Conservation (phyloP, 2,113 vertebrate genomes). For the Equus przewalskii region DNA sequence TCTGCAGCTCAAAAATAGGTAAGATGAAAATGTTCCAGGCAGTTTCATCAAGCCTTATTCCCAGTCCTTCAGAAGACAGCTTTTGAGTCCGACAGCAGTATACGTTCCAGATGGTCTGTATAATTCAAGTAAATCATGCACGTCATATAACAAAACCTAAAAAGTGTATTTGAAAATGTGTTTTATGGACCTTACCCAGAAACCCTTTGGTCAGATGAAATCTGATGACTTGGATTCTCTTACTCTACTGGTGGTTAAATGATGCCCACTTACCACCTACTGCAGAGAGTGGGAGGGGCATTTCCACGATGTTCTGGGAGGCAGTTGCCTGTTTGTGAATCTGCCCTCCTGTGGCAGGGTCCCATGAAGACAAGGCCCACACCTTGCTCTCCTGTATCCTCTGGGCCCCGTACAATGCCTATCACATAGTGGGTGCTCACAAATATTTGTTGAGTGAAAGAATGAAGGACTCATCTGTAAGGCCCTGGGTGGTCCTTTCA, state of each 20-base stretch:
- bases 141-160: constrained; percentile 34
- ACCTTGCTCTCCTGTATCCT: background rate
- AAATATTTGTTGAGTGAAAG: background rate
- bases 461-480: background rate
- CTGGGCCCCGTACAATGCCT: background rate
- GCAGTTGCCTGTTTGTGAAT: background rate
- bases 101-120: constrained; percentile 31
- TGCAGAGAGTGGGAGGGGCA: background rate
- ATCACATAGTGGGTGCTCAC: background rate
- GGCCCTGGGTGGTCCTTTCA: background rate
- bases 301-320: background rate
- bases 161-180: background rate
- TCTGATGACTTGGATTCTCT: background rate
- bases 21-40: constrained; percentile 46
- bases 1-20: constrained; percentile 28
- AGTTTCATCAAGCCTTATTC: constrained; percentile 23
- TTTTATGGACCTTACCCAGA: constrained; percentile 38
- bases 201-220: background rate
- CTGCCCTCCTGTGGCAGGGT: background rate
- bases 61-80: background rate
- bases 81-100: background rate
- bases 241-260: background rate
- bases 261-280: background rate
- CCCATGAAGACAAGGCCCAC: background rate
- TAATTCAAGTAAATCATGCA: constrained; percentile 9